Base-by-base conservation (phyloP, 2,113 vertebrate genomes). In the Lophotis ruficrista region DNA sequence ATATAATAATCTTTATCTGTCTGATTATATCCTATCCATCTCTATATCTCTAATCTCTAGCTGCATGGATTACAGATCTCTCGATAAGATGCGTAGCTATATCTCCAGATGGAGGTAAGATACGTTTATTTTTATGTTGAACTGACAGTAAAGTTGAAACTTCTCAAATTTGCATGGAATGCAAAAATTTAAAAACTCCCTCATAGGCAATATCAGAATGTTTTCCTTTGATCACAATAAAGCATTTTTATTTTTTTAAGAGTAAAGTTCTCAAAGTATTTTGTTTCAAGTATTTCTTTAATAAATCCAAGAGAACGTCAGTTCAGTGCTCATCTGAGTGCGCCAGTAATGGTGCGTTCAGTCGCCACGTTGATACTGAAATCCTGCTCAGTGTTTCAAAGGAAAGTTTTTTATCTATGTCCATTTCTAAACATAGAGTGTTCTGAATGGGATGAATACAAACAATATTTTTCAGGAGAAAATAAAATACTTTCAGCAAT, bases 341-440 rank as follows among this genome's bases (percentile, higher is more conserved):
- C 3, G 2, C 22, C 60, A 43, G 71, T 21, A 30, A 38, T 0
- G 9, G 71, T 23, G 14, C 24, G 1, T 1, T 27, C 38, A 20
- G 13, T 56, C 30, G 1, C 17, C 31, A 14, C 19, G 1, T 2
- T 7, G 65, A 37, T 10, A 54, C 19, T 13, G 71, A 45, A 83
- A 68, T 30, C 25, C 31, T 7, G 3, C 2, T 13, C 17, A 20
- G 30, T 37, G 15, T 35, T 31, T 6, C 33, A n/a, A 22, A 83
- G 28, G n/a, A 43, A 19, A 14, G 12, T n/a, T 20, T 31, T 60
- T 69, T 3, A 41, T 14, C 6, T 7, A 4, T 6, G 20, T n/a
- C 17, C 0, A 7, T 56, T 65, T 27, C 45, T 13, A 6, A 51
- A 60, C 68, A n/a, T 6, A 3, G 18, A 13, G 17, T 33, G 70